Evolutionary conservation across 1,140 invertebrate genomes (phyloP).

Genomic region (Dinothrombium tinctorium): DNA sequence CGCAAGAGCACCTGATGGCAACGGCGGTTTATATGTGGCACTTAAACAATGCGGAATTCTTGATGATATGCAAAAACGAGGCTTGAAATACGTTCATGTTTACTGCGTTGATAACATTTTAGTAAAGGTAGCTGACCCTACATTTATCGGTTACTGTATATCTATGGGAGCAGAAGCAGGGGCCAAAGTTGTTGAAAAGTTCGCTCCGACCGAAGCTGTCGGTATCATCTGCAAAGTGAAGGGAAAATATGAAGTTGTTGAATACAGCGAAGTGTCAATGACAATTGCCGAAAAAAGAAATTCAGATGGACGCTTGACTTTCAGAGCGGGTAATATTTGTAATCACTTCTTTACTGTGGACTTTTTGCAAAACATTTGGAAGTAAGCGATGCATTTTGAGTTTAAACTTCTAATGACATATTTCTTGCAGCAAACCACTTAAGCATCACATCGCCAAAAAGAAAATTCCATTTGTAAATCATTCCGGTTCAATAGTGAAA

Average conservation of each 20-base stretch:
- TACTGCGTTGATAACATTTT: conserved; percentile 98
- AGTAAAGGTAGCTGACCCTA: conserved; percentile 89
- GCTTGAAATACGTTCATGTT: conserved; percentile 72
- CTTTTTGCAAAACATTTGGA: conserved; percentile 40
- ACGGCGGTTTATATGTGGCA: conserved; percentile 88
- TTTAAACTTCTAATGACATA: conserved; percentile 4
- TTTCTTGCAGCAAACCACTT: conserved; percentile 26
- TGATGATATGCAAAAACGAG: conserved; percentile 50
- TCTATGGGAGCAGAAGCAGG: conserved; percentile 70
- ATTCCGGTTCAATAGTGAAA: conserved; percentile 36
- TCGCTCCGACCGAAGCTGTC: conserved; percentile 66
- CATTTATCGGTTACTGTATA: conserved; percentile 86
- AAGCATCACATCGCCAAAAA: conserved; percentile 89
- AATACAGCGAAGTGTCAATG: conserved; percentile 85
- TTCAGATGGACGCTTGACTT: conserved; percentile 51
- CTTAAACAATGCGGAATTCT: conserved; percentile 46
- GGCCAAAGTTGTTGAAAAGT: conserved; percentile 86
- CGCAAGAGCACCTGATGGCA: conserved; percentile 81
- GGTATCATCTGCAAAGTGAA: conserved; percentile 80
- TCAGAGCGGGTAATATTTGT: conserved; percentile 89
- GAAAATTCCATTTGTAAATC: conserved; percentile 70
- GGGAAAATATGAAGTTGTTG: conserved; percentile 72
- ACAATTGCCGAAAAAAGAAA: conserved; percentile 57
- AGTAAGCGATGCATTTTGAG: conserved; percentile 19
- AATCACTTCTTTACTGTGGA: conserved; percentile 85